phyloP scores from a whole-genome alignment of 2,113 vertebrate genomes.

The Pantherophis guttatus region DNA sequence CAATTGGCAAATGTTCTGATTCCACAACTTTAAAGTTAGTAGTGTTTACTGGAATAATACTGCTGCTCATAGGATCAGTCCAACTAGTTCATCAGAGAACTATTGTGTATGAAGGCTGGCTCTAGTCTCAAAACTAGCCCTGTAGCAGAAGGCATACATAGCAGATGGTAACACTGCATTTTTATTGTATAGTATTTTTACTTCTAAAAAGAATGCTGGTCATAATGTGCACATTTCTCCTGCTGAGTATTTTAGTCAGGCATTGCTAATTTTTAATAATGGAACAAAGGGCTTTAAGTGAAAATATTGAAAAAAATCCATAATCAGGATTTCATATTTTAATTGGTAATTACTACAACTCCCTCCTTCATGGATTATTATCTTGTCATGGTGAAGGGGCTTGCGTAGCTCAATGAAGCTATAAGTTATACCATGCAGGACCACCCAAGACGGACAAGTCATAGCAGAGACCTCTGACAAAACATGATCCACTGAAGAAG shows the following conservation, averaged over 20 bases:
- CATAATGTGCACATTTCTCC: neutral
- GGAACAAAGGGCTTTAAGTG: neutral
- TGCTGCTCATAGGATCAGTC: neutral
- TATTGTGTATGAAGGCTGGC: neutral
- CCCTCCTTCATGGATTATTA: no score
- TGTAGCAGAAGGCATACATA: neutral
- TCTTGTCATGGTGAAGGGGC: no score
- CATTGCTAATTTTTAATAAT: neutral
- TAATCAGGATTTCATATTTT: neutral
- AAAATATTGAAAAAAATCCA: neutral
- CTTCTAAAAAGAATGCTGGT: neutral
- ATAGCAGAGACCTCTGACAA: no score
- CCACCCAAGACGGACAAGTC: no score
- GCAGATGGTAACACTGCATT: neutral
- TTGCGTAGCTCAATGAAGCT: no score
- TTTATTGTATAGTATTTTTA: neutral
- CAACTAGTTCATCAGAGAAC: neutral
- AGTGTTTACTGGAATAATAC: neutral
- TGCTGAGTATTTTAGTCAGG: neutral
- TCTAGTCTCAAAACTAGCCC: neutral
- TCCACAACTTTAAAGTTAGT: neutral
- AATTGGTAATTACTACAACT: neutral
- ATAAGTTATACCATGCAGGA: no score
- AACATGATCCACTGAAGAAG: no score
- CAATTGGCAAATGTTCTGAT: neutral